These are phyloP conservation scores for Philypnodon macrostomus DNA, from an alignment of 2,797 vertebrate species.

Conservation along the genomic window DNA sequence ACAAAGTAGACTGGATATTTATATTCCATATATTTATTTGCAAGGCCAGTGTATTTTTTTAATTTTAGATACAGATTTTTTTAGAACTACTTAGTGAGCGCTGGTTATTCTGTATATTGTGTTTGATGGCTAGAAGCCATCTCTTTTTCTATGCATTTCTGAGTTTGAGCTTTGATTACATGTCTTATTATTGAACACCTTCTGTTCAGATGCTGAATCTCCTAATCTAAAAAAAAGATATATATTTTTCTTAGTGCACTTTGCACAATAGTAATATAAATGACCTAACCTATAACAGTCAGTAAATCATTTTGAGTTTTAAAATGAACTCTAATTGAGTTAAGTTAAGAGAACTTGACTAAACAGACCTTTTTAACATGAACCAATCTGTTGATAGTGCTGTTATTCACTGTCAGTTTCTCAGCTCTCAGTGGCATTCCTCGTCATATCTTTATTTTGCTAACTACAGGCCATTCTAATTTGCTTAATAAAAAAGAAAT, in stretches of 20 bases:
- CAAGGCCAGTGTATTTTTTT: conserved; percentile 35
- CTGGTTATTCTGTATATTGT: conserved; percentile 14
- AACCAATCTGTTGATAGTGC: conserved; percentile 32
- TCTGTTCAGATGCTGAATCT: conserved; percentile 36
- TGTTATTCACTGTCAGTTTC: conserved; percentile 27
- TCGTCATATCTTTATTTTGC: conserved; percentile 39
- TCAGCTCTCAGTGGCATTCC: conserved; percentile 49
- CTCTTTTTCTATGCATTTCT: conserved; percentile 19
- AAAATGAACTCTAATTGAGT: no score
- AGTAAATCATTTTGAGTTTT: no score
- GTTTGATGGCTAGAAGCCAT: conserved; percentile 18
- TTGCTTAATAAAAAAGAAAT: conserved; percentile 72
- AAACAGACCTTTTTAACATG: no score
- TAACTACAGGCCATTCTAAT: conserved; percentile 63
- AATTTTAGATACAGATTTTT: conserved; percentile 11
- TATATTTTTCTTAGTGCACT: not conserved
- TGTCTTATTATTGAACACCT: conserved; percentile 41
- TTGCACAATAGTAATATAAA: not conserved
- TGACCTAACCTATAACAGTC: no score
- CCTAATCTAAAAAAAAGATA: conserved; percentile 15
- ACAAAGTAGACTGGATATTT: conserved; percentile 23
- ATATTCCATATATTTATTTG: conserved; percentile 19
- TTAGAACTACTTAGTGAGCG: conserved; percentile 31
- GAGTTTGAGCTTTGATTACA: conserved; percentile 20
- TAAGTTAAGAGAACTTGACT: no score